A percentile compares a stretch with the other conserved stretches of the same genome.
Evolutionary conservation across 1,140 invertebrate genomes (phyloP).

Genomic region (Sycobia sp.): DNA sequence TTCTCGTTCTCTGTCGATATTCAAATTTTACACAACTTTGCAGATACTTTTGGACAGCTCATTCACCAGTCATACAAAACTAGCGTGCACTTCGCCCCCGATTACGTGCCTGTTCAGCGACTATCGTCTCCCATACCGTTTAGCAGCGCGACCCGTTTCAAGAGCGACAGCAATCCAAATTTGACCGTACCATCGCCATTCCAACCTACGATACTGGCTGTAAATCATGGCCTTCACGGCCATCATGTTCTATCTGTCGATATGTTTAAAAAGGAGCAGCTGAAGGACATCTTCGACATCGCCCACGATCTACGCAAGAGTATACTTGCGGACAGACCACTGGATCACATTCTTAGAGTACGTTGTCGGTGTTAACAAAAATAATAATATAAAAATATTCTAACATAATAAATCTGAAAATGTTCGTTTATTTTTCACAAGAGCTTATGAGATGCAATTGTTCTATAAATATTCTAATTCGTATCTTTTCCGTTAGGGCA

Average conservation of each 20-base stretch:
- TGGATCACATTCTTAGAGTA: constrained; percentile 85
- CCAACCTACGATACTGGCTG: constrained; percentile 31
- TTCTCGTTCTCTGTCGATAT: too few species aligned
- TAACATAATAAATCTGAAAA: too few species aligned
- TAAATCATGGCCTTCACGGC: constrained; percentile 68
- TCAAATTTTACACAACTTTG: too few species aligned
- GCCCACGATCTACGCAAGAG: constrained; percentile 85
- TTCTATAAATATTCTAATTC: not conserved
- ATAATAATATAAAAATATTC: not conserved
- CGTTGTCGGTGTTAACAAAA: constrained; percentile 1
- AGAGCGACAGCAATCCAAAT: constrained; percentile 52
- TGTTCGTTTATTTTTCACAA: not conserved
- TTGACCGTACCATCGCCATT: constrained; percentile 33
- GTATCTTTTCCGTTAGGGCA: constrained; percentile 69
- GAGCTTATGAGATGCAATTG: too few species aligned
- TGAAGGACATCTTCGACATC: constrained; percentile 93
- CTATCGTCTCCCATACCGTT: constrained; percentile 53
- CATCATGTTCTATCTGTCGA: constrained; percentile 86
- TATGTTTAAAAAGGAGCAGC: constrained; percentile 86
- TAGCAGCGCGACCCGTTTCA: constrained; percentile 52
- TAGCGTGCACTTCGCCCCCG: constrained; percentile 41
- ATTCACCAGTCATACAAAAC: constrained; percentile 31
- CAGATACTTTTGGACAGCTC: constrained; percentile 25
- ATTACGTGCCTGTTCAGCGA: constrained; percentile 37
- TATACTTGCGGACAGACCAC: constrained; percentile 79